Evolutionary conservation across 2,888 invertebrate genomes (phyloP).

Genomic region (Ischnura elegans): DNA sequence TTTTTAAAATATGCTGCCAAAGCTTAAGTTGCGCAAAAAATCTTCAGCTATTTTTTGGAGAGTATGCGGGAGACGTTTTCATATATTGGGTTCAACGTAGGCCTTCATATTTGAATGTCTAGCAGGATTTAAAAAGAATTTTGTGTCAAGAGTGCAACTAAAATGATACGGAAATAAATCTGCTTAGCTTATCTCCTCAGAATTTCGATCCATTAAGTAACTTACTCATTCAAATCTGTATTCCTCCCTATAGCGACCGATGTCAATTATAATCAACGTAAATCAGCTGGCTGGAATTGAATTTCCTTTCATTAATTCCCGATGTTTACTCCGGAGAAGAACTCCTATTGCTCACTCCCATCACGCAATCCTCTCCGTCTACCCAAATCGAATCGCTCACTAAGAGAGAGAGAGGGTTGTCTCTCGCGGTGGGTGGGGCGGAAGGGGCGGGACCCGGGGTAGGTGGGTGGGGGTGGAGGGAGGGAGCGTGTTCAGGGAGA

Average conservation of each 20-base stretch:
- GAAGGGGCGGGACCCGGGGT: background rate
- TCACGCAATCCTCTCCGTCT: slow-evolving; percentile 26
- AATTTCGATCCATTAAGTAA: background rate
- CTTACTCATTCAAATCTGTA: background rate
- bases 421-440: background rate
- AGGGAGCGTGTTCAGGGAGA: background rate
- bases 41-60: too few relatives aligned
- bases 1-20: too few relatives aligned
- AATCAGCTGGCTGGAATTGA: slow-evolving; percentile 22
- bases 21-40: too few relatives aligned
- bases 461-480: background rate
- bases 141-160: too few relatives aligned
- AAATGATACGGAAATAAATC: background rate
- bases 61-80: too few relatives aligned
- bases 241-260: background rate
- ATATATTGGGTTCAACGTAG: too few relatives aligned
- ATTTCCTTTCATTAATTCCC: slow-evolving; percentile 42
- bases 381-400: slow-evolving; percentile 36
- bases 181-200: background rate
- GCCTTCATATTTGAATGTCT: too few relatives aligned
- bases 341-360: slow-evolving; percentile 52
- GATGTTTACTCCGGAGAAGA: slow-evolving; percentile 51
- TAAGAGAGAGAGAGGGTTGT: background rate
- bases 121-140: too few relatives aligned
- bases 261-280: slow-evolving; percentile 37